Conservation (phyloP, 1,140 invertebrate species). For the Eubasilissa regina region DNA sequence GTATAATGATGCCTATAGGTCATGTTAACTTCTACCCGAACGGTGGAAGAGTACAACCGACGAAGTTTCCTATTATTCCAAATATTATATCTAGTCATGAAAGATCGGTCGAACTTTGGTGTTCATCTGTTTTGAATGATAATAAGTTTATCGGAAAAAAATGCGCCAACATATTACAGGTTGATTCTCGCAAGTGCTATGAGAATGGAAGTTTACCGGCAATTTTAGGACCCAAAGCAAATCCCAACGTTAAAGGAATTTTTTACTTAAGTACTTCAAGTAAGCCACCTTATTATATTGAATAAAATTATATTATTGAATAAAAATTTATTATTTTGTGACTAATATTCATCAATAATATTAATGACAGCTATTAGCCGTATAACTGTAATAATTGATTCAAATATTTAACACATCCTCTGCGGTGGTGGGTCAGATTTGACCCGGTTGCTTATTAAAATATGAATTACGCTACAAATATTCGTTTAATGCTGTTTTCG, state of each 20-base stretch:
- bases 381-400: too few relatives aligned
- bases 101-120: constrained; percentile 20
- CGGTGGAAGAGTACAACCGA: constrained; percentile 13
- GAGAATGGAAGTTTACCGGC: not conserved
- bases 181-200: not conserved
- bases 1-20: constrained; percentile 10
- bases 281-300: constrained; percentile 21
- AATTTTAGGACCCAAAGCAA: constrained; percentile 21
- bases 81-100: constrained; percentile 9
- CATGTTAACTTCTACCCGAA: constrained; percentile 40
- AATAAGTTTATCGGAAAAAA: constrained; percentile 25
- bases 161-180: constrained; percentile 6
- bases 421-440: too few relatives aligned
- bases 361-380: too few relatives aligned
- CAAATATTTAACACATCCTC: too few relatives aligned
- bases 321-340: too few relatives aligned
- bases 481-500: too few relatives aligned
- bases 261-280: constrained; percentile 12
- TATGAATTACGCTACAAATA: too few relatives aligned
- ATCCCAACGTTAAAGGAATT: constrained; percentile 15
- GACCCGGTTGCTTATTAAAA: too few relatives aligned
- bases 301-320: not conserved
- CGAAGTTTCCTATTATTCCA: not conserved
- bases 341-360: too few relatives aligned
- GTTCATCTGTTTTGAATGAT: not conserved